Base-by-base conservation (phyloP, 2,113 vertebrate species). In the Otolemur garnettii region DNA sequence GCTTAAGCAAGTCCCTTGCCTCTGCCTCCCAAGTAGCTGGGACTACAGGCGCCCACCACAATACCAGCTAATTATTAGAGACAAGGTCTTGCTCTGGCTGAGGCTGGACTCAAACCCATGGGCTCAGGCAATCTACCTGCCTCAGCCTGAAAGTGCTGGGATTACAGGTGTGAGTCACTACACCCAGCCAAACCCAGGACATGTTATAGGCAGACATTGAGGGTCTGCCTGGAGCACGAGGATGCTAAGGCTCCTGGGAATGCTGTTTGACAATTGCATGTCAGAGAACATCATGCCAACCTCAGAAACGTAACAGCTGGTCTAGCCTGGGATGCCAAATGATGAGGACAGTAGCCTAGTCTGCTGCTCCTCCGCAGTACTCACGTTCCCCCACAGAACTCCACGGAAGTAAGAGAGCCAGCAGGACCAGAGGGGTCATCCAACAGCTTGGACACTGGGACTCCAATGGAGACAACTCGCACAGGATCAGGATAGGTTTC, bases 301-400 rank as follows among this genome's bases (percentile, higher is more conserved):
- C 62, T 83, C 35, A 91, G 28, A 72, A 81, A 85, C 38, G 59
- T 0, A 0, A 64, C 26, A 33, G 19, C 11, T 60, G 28, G 15
- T 75, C 92, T 53, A 26, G 33, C 30, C 45, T 38, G 57, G 30
- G 19, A 57, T 14, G 14, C 50, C 64, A 64, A 22, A 74, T 55
- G 42, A 82, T 42, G 42, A 14, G 60, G 10, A 57, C n/a, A n/a
- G 45, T 9, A 21, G 22, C 33, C 18, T 66, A 38, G 14, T 14
- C 35, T 45, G n/a, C 8, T 53, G 26, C 0, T 60, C 59, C 72
- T 42, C 75, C 7, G 0, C 28, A 35, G 50, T 77, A 99, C 99
- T 99, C 98, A 99, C 99, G 99, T 99, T 91, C 99, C 99, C 18
- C 99, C 99, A 0, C 99, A 99, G 97, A 99, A 99, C 98, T 99